These are phyloP conservation scores for Heteromurus nitidus DNA, from an alignment of 2,888 invertebrate species.

Conservation along the genomic window DNA sequence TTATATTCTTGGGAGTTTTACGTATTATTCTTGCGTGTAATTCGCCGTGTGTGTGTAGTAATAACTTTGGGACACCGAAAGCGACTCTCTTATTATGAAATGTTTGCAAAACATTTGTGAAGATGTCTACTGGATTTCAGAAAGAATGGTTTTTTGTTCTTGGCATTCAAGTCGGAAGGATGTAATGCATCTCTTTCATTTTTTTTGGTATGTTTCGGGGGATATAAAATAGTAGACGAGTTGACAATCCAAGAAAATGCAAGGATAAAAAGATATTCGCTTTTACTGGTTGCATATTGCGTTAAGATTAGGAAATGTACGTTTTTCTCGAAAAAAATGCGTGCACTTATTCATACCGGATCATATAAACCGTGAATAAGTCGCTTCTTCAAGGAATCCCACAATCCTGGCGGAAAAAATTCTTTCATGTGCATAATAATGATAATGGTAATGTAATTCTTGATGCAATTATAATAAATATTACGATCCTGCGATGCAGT, in stretches of 20 bases:
- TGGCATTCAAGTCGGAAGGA: constrained; percentile 44
- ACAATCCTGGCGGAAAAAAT: constrained; percentile 18
- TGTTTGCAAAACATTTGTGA: not conserved
- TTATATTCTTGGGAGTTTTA: too few relatives aligned
- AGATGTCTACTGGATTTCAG: constrained; percentile 21
- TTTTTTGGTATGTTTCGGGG: not conserved
- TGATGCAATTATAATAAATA: constrained; percentile 60
- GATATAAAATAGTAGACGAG: not conserved
- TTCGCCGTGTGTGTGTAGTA: too few relatives aligned
- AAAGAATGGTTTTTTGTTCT: constrained; percentile 35
- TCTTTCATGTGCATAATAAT: constrained; percentile 35
- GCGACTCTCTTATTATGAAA: too few relatives aligned
- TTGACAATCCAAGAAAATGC: too few relatives aligned
- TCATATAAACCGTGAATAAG: not conserved
- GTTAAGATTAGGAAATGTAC: too few relatives aligned
- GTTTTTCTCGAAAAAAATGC: not conserved
- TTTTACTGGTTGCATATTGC: too few relatives aligned
- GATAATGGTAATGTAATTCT: constrained; percentile 44
- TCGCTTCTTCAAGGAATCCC: constrained; percentile 15
- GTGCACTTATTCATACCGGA: not conserved
- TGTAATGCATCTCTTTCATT: constrained; percentile 43
- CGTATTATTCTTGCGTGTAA: too few relatives aligned
- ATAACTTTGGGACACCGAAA: too few relatives aligned
- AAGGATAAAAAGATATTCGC: too few relatives aligned
- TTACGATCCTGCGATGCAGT: constrained; percentile 20